A percentile compares a stretch with the other conserved stretches of the same genome.
Evolutionary conservation across 2,888 invertebrate genomes (phyloP).

Genomic region (Lepeophtheirus nordmannii): DNA sequence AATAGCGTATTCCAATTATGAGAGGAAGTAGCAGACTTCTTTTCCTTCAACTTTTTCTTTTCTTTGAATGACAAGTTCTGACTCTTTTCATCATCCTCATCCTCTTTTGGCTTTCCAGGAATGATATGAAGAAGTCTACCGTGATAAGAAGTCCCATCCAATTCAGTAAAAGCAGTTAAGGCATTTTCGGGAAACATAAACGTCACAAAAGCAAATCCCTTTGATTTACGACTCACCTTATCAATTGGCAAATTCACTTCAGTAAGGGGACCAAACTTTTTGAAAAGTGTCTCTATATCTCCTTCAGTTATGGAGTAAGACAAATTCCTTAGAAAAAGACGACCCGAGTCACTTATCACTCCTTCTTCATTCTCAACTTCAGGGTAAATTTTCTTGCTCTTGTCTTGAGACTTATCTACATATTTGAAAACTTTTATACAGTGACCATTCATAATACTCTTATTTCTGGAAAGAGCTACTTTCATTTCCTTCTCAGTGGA

Average conservation of each 20-base stretch:
- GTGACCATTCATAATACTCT: constrained; percentile 62
- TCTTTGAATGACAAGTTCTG: constrained; percentile 60
- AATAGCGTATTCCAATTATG: constrained; percentile 96
- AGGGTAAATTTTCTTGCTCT: constrained; percentile 49
- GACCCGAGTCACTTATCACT: constrained; percentile 70
- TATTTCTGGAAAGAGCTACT: constrained; percentile 63
- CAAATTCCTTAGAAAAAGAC: constrained; percentile 79
- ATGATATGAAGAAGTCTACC: constrained; percentile 85
- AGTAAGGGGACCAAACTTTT: constrained; percentile 61
- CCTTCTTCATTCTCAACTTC: constrained; percentile 50
- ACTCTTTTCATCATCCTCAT: constrained; percentile 23
- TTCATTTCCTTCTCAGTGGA: constrained; percentile 60
- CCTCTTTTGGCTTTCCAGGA: constrained; percentile 44
- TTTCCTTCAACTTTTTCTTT: constrained; percentile 59
- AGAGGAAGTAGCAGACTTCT: constrained; percentile 39
- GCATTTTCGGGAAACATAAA: constrained; percentile 92
- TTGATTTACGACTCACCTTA: constrained; percentile 55
- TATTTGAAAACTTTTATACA: constrained; percentile 42
- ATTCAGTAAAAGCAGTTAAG: constrained; percentile 61
- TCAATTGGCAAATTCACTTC: constrained; percentile 83
- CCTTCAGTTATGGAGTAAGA: constrained; percentile 70
- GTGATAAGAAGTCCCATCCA: constrained; percentile 80
- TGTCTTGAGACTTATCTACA: constrained; percentile 31
- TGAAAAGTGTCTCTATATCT: constrained; percentile 64
- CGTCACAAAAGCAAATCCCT: constrained; percentile 83